Conservation (phyloP, 2,888 invertebrate species). For the Laspeyria flexula region DNA sequence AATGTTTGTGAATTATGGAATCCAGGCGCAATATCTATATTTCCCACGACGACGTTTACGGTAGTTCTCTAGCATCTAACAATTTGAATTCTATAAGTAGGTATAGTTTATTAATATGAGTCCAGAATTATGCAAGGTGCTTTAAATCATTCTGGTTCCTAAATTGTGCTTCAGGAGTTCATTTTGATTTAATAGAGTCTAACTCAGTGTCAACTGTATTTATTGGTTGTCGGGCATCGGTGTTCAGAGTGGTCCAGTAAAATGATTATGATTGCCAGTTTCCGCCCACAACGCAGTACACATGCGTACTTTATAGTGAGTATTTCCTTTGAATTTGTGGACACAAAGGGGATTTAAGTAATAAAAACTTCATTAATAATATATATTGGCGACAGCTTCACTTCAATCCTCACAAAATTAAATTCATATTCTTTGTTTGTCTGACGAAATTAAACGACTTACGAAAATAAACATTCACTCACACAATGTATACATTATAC, state of each 20-base stretch:
- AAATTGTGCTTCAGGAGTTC: slow-evolving; percentile 1
- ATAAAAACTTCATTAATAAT: neutral
- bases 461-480: too few species aligned
- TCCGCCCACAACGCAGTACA: slow-evolving; percentile 54
- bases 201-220: slow-evolving; percentile 26
- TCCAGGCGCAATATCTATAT: too few species aligned
- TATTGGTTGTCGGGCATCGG: slow-evolving; percentile 33
- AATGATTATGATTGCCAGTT: slow-evolving; percentile 58
- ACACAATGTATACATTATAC: too few species aligned
- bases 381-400: neutral
- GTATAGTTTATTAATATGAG: too few species aligned
- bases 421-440: too few species aligned
- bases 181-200: slow-evolving; percentile 12
- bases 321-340: neutral
- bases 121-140: too few species aligned
- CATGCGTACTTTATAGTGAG: slow-evolving; percentile 6
- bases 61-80: too few species aligned
- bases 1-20: too few species aligned
- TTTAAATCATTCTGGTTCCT: neutral
- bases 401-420: too few species aligned
- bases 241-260: slow-evolving; percentile 39
- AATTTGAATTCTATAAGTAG: too few species aligned
- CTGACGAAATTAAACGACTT: too few species aligned
- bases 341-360: neutral
- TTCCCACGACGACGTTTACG: too few species aligned